These are phyloP conservation scores for Nephrotoma flavescens DNA, from an alignment of 2,888 invertebrate species.

Conservation along the genomic window DNA sequence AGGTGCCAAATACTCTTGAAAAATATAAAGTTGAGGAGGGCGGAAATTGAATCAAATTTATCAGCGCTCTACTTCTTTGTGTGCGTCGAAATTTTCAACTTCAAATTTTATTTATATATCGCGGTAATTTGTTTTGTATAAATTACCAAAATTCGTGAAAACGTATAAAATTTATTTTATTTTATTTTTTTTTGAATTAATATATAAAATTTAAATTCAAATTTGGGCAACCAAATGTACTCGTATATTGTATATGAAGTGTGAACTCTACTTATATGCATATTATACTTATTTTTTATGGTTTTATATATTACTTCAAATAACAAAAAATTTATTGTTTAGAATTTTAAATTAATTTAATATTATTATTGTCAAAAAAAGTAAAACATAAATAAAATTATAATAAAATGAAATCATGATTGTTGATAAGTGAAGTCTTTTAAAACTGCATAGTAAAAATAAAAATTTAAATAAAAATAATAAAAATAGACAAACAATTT, in stretches of 20 bases:
- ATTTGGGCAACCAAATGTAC: not conserved
- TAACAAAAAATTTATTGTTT: not conserved
- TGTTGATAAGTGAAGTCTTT: not conserved
- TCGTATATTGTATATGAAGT: not conserved
- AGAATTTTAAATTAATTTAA: not conserved
- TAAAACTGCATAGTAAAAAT: not conserved
- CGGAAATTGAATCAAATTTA: not conserved
- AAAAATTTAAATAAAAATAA: not conserved
- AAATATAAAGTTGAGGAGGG: not conserved
- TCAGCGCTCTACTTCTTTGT: not conserved
- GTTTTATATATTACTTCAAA: not conserved
- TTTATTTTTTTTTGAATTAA: not conserved
- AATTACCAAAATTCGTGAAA: not conserved
- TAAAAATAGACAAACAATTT: not conserved
- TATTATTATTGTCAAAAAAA: not conserved
- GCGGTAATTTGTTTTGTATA: not conserved
- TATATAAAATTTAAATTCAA: not conserved
- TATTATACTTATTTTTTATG: not conserved
- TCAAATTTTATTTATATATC: not conserved
- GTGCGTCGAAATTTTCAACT: not conserved
- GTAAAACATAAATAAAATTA: not conserved
- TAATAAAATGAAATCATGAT: not conserved
- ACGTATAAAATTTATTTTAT: not conserved
- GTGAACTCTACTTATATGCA: not conserved
- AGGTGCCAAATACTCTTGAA: not conserved